A percentile compares a stretch with the other conserved stretches of the same genome.
Conservation (phyloP, 2,888 invertebrate species). For the Gryllus longicercus region DNA sequence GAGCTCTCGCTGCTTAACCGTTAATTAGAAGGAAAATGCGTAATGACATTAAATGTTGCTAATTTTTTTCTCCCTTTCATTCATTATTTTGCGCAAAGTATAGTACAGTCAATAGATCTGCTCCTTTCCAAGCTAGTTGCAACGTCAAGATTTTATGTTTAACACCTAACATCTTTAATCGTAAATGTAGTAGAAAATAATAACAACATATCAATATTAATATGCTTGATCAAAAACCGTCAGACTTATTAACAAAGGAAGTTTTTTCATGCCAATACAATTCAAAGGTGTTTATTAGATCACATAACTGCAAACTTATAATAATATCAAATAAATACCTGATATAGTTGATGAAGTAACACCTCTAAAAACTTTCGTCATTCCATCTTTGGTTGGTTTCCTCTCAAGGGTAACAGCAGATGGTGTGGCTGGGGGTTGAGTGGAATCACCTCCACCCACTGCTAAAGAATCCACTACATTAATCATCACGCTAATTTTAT, state of each 20-base stretch:
- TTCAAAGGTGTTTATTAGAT: neutral
- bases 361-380: slow-evolving; percentile 55
- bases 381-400: slow-evolving; percentile 33
- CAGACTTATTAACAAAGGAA: neutral
- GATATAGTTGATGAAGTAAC: slow-evolving; percentile 59
- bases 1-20: too few species aligned
- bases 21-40: too few species aligned
- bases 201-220: too few species aligned
- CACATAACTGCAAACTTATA: neutral
- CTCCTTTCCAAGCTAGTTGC: too few species aligned
- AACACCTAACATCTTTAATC: too few species aligned
- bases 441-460: slow-evolving; percentile 27
- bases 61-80: too few species aligned
- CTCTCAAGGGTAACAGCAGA: slow-evolving; percentile 41
- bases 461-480: neutral
- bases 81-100: too few species aligned
- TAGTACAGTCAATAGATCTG: too few species aligned
- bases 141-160: too few species aligned
- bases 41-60: too few species aligned
- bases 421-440: slow-evolving; percentile 40
- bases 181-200: too few species aligned
- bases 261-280: neutral
- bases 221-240: neutral
- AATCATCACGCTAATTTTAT: neutral
- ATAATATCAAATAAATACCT: slow-evolving; percentile 46